Evolutionary conservation across 1,140 invertebrate genomes (phyloP), one percentile per base, ranked within the genome.

Genomic region (Episyrphus balteatus): DNA sequence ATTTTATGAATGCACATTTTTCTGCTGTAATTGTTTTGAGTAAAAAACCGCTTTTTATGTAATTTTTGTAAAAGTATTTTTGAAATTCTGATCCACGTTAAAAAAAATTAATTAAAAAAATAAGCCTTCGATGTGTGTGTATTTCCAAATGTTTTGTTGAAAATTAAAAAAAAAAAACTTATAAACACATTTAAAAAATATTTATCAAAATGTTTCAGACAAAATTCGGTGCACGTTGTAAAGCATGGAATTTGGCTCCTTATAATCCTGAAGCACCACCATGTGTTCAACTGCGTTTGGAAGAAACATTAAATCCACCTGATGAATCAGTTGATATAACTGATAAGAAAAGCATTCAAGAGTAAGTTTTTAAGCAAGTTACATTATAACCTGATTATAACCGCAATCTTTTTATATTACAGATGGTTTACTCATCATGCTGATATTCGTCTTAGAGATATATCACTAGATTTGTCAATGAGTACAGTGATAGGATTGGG

Each of bases 401-500:
- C 38, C 26, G 21, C 7, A 34, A 38, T 38, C 37, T 43, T n/a
- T 13, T 11, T 51, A n/a, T n/a, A n/a, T n/a, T 48, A 6, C 32
- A 68, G 62, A 34, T 73, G 70, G 70, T 64, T 70, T 38, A 56
- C 56, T n/a, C 68, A 73, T 51, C 52, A 76, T 38, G 59, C 89
- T 6, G 78, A 82, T 34, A 75, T 82, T 9, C 72, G 76, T 44
- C 74, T 88, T 0, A 70, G 73, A 19, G 80, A 88, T 59, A 69
- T 89, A 41, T 73, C 71, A 46, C 65, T 91, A 50, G 71, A 76
- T 15, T 73, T 94, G 37, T 81, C 81, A 15, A 89, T 88, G 81
- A 89, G 84, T 58, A 85, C 84, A 6, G 73, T 90, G 0, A 78
- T 81, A 26, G 85, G 82, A 8, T 63, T 94, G 1, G 73, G 81